Base-by-base conservation (phyloP, 2,888 invertebrate genomes). In the Coronaproctus castanopsis region DNA sequence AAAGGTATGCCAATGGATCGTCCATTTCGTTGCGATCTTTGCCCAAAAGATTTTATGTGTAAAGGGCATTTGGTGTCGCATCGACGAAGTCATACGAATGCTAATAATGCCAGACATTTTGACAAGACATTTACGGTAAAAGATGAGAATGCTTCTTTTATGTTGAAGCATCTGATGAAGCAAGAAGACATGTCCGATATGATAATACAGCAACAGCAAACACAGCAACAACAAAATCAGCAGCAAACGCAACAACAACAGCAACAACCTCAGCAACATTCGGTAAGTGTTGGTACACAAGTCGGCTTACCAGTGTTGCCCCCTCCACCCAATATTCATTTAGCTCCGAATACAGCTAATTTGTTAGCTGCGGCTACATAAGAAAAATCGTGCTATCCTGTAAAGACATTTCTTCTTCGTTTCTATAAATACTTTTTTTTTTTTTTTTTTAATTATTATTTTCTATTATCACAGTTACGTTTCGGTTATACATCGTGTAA, bases 61-160 rank as follows among this genome's bases (percentile, higher is more conserved):
- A 88, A 88, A 77, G 87, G 87, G 75, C 87, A 87, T 71, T 74
- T 87, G 66, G 84, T 84, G 57, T 81, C 85, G n/a, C 87, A 88
- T 69, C 78, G 85, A 67, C 79, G 87, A 61, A 84, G 85, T 58
- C 88, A 88, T 71, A 79, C 82, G 22, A 64, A 64, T 58, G 63
- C 63, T 24, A 67, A 61, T 52, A 62, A 64, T 52, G 63, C 64
- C 24, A 61, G 61, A 36, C 64, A 64, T 23, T 65, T 65, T 60
- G 62, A 62, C 55, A 65, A 65, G 62, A 59, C 62, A 49, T 64
- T 64, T 53, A 61, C 63, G 19, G 61, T 57, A 2, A 61, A 61
- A 36, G 63, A 59, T 54, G 59, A 59, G 55, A 63, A 64, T 52
- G 64, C 63, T 57, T 65, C 66, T 10, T 67, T 67, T 61, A 64